phyloP scores from a whole-genome alignment of 2,888 invertebrate species.

The Sphinx pinastri region DNA sequence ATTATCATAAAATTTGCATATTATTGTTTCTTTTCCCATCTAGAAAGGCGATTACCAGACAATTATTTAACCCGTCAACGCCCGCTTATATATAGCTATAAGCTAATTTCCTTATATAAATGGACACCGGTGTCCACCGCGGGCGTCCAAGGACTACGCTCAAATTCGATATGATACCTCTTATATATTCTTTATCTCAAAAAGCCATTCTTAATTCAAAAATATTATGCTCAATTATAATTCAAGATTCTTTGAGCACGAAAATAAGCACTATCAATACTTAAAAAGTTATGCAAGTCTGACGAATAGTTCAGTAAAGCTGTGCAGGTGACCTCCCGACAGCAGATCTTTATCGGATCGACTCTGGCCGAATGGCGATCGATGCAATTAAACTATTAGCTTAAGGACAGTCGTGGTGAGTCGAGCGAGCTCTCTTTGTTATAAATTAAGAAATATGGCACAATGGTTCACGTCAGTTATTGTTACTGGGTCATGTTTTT shows the following conservation, averaged over 20 bases:
- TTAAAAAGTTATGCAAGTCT: constrained; percentile 57
- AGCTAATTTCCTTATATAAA: too few relatives aligned
- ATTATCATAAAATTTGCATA: too few relatives aligned
- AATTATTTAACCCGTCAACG: too few relatives aligned
- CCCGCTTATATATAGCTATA: too few relatives aligned
- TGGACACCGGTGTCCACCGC: too few relatives aligned
- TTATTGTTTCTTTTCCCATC: too few relatives aligned
- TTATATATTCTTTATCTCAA: too few relatives aligned
- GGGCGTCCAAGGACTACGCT: too few relatives aligned
- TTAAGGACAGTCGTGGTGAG: constrained; percentile 49
- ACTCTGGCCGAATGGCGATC: constrained; percentile 54
- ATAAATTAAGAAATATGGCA: constrained; percentile 29
- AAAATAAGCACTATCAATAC: constrained; percentile 45
- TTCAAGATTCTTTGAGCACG: background rate
- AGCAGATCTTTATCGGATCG: constrained; percentile 65
- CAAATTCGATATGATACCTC: too few relatives aligned
- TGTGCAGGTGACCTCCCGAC: constrained; percentile 63
- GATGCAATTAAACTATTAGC: constrained; percentile 69
- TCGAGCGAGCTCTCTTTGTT: constrained; percentile 44
- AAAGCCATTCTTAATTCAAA: too few relatives aligned
- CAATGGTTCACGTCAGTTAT: background rate
- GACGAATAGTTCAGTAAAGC: constrained; percentile 66
- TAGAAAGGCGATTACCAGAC: too few relatives aligned
- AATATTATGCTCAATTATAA: too few relatives aligned
- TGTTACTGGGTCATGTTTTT: background rate